Evolutionary conservation across 2,113 vertebrate genomes (phyloP), one percentile per base, ranked within the genome.

Genomic region (Garra rufa): DNA sequence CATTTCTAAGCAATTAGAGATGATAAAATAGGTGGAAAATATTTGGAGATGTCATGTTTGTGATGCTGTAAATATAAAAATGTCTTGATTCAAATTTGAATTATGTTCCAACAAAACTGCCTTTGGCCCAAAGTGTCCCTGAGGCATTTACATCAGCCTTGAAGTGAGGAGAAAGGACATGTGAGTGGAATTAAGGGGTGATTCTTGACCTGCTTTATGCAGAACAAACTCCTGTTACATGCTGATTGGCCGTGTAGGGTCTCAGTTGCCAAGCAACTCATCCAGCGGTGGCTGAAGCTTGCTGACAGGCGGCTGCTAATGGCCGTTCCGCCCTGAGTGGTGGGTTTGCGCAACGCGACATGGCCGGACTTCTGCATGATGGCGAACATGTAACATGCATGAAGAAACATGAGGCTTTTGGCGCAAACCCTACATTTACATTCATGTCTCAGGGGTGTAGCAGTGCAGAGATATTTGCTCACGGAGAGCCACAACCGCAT

Each of bases 241-340:
- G 85, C 87, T 84, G 89, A 93, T 93, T 92, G 92, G 92, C 85
- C 87, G 55, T 86, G 88, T 86, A 86, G 89, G 90, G 91, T 89
- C 90, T 89, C 91, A 91, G 94, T 95, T 95, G 93, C 94, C 90
- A 92, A 88, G 94, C 94, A 95, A 95, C 94, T n/a, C 88, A 81
- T 91, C 89, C 93, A 92, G 91, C 69, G 84, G 91, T 85, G 89
- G 85, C 81, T 85, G 34, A 90, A 88, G 83, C 87, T 76, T 17
- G 81, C 88, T 89, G 91, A 93, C 89, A 89, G 90, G 90, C 92
- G 92, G 92, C 89, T 92, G 92, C 90, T 93, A 91, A 92, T 92
- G 91, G 92, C 91, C 83, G 85, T 46, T 14, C 84, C 83, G 52
- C 63, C 50, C 83, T 70, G 38, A 79, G 73, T 43, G 43, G 81